Evolutionary conservation across 2,113 vertebrate genomes (phyloP).

Genomic region (Heloderma charlesbogerti): DNA sequence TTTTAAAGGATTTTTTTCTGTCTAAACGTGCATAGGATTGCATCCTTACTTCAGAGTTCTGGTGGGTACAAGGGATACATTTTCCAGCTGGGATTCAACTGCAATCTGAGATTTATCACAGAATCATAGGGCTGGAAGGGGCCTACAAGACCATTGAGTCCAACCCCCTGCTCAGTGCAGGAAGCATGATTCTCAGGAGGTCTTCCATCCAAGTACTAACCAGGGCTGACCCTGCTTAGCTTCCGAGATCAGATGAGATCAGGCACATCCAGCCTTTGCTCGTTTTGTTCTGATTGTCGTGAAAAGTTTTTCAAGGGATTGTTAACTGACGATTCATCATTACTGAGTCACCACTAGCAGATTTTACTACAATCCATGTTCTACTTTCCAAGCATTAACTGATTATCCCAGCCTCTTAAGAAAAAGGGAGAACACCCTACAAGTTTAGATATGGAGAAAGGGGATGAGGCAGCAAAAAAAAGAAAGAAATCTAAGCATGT

Average conservation of each 20-base stretch:
- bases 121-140: too few species aligned
- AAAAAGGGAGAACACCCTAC: conserved; percentile 41
- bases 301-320: conserved; percentile 18
- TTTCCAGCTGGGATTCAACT: neutral
- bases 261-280: too few species aligned
- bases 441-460: conserved; percentile 52
- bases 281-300: neutral
- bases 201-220: too few species aligned
- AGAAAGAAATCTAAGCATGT: neutral
- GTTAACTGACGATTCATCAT: conserved; percentile 27
- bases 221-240: too few species aligned
- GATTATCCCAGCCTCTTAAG: conserved; percentile 22
- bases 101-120: neutral
- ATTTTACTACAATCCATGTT: conserved; percentile 50
- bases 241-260: too few species aligned
- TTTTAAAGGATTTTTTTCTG: too few species aligned
- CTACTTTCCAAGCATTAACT: conserved; percentile 46
- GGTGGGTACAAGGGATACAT: neutral
- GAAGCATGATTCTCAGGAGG: too few species aligned
- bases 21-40: too few species aligned
- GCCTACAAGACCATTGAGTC: too few species aligned
- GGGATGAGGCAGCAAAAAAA: neutral
- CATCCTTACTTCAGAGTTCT: neutral
- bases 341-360: conserved; percentile 24
- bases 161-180: too few species aligned